Evolutionary conservation across 2,113 vertebrate genomes (phyloP).

Genomic region (Myiozetetes cayanensis): DNA sequence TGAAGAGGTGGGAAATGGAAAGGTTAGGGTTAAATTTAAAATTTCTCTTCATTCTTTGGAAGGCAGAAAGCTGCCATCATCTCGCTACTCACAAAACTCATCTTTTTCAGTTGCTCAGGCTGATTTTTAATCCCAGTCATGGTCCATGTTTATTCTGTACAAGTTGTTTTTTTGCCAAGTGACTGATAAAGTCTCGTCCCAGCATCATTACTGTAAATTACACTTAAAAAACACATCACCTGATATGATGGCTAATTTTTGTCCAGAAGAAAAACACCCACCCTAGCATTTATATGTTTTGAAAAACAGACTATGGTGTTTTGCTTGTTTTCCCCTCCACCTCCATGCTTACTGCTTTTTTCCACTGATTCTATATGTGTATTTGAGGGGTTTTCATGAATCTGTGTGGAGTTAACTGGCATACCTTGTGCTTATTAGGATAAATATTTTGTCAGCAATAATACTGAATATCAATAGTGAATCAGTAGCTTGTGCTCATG

Average conservation of each 20-base stretch:
- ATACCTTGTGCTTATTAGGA: not conserved
- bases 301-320: not conserved
- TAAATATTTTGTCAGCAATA: not conserved
- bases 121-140: not conserved
- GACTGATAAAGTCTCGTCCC: not conserved
- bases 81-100: not conserved
- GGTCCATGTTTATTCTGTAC: not conserved
- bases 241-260: not conserved
- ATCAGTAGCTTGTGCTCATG: not conserved
- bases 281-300: not conserved
- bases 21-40: not conserved
- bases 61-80: not conserved
- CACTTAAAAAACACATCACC: not conserved
- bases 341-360: not conserved
- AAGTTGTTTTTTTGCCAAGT: not conserved
- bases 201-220: not conserved
- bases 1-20: not conserved
- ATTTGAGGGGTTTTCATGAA: not conserved
- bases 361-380: not conserved
- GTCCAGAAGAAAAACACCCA: not conserved
- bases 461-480: not conserved
- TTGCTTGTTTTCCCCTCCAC: not conserved
- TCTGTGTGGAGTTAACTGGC: not conserved
- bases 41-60: not conserved
- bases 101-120: not conserved